Evolutionary conservation across 2,888 invertebrate species (phyloP).

Genomic region (Phrixothrix hirtus): DNA sequence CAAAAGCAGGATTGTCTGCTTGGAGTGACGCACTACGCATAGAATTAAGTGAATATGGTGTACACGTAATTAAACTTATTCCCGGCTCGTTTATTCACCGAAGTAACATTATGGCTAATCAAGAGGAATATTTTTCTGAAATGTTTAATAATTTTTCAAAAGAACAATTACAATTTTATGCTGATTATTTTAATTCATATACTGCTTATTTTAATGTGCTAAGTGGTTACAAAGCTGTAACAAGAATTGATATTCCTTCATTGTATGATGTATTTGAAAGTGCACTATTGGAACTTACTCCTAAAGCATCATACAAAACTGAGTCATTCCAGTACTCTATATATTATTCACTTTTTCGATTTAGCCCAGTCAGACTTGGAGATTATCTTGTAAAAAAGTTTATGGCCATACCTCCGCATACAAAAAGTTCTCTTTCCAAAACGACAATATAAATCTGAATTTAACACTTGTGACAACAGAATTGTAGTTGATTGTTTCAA

Average conservation of each 20-base stretch:
- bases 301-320: conserved; percentile 67
- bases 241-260: conserved; percentile 59
- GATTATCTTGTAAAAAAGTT: conserved; percentile 68
- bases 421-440: too few species aligned
- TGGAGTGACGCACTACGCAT: conserved; percentile 75
- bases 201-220: conserved; percentile 62
- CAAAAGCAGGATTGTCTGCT: conserved; percentile 76
- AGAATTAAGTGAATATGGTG: conserved; percentile 72
- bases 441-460: too few species aligned
- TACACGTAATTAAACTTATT: conserved; percentile 72
- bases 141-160: conserved; percentile 68
- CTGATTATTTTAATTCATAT: conserved; percentile 67
- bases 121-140: conserved; percentile 62
- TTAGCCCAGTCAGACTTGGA: conserved; percentile 62
- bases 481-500: too few species aligned
- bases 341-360: conserved; percentile 68
- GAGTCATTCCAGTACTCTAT: conserved; percentile 70
- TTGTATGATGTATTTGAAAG: conserved; percentile 67
- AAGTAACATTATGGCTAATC: conserved; percentile 71
- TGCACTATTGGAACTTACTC: conserved; percentile 64
- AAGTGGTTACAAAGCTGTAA: conserved; percentile 56
- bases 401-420: conserved; percentile 66
- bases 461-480: too few species aligned
- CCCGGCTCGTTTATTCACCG: conserved; percentile 76
- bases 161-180: conserved; percentile 68